Percentiles rank a stretch among this genome's conserved stretches.
Evolutionary conservation across 1,140 invertebrate species (phyloP).

Genomic region (Sycophila sp.): DNA sequence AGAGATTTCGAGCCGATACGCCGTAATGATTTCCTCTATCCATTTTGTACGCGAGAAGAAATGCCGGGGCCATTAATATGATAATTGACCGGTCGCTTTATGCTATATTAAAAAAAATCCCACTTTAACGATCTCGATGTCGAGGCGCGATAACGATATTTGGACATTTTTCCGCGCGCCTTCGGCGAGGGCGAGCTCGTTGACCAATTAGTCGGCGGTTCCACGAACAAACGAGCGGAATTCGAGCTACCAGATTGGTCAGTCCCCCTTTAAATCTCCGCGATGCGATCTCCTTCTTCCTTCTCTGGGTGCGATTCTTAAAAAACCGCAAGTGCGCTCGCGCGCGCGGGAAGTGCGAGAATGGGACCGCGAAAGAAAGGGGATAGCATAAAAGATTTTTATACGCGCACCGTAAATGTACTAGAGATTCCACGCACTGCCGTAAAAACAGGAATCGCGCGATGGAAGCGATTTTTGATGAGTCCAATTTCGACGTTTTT

Average conservation of each 20-base stretch:
- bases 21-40: no score
- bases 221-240: conserved; percentile 46
- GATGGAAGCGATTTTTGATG: conserved; percentile 19
- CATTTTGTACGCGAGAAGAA: no score
- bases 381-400: conserved; percentile 8
- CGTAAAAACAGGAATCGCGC: neutral
- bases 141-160: no score
- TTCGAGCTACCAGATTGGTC: conserved; percentile 47
- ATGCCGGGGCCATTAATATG: no score
- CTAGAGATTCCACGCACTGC: neutral
- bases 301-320: neutral
- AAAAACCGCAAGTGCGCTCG: neutral
- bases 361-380: neutral
- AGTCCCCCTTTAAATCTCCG: conserved; percentile 46
- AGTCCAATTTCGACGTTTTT: conserved; percentile 36
- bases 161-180: neutral
- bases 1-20: neutral
- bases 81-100: no score
- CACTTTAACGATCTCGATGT: no score
- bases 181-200: neutral
- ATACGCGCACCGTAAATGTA: neutral
- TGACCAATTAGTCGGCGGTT: conserved; percentile 47
- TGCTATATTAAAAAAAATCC: no score
- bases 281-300: conserved; percentile 42
- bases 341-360: neutral